Evolutionary conservation across 2,888 invertebrate species (phyloP).

Genomic region (Melinaea menophilus): DNA sequence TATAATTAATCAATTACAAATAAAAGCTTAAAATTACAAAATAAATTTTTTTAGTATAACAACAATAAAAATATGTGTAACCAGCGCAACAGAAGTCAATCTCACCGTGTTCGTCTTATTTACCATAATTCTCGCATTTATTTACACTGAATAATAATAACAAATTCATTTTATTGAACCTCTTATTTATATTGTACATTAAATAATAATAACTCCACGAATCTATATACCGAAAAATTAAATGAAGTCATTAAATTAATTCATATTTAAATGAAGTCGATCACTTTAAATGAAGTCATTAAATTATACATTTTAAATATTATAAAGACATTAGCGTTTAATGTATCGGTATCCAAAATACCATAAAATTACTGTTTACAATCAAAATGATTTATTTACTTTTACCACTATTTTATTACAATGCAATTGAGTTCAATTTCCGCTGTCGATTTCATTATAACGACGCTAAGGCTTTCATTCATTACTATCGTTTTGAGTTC

Average conservation of each 20-base stretch:
- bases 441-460: background rate
- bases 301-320: background rate
- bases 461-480: background rate
- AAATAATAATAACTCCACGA: too few species aligned
- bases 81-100: background rate
- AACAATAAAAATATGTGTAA: background rate
- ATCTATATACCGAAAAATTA: too few species aligned
- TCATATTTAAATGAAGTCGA: too few species aligned
- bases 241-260: too few species aligned
- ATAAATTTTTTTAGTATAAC: background rate
- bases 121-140: background rate
- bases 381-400: background rate
- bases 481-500: background rate
- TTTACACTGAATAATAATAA: background rate
- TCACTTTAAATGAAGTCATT: too few species aligned
- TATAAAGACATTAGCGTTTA: constrained; percentile 2
- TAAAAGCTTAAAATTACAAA: too few species aligned
- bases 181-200: too few species aligned
- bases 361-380: background rate
- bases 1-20: constrained; percentile 12
- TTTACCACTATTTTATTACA: background rate
- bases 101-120: background rate
- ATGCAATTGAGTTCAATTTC: background rate
- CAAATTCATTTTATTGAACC: background rate
- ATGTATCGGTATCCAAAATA: background rate